Evolutionary conservation across 53 echinoderm and acorn worm genomes (phyloP).

Genomic region (Stichopus horrens): DNA sequence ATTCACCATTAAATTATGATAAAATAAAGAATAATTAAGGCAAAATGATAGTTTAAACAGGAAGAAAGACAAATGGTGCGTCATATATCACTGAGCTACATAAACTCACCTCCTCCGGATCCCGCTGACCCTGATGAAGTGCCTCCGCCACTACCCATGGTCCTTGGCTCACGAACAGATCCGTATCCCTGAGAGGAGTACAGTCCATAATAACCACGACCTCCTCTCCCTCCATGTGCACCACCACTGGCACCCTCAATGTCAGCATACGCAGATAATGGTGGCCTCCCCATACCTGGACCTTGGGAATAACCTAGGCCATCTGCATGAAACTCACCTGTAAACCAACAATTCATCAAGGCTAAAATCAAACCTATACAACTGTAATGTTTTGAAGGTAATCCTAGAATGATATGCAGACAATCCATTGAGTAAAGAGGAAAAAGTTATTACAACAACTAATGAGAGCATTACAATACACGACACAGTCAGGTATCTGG

Average conservation of each 20-base stretch:
- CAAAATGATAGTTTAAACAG: too few relatives aligned
- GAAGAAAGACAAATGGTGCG: too few relatives aligned
- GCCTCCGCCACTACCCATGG: conserved; percentile 89
- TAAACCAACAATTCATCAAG: not conserved
- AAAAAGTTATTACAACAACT: too few relatives aligned
- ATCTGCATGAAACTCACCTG: conserved; percentile 77
- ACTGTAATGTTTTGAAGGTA: not conserved
- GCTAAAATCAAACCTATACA: not conserved
- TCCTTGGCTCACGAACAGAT: conserved; percentile 58
- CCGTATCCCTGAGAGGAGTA: conserved; percentile 78
- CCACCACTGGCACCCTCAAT: conserved; percentile 68
- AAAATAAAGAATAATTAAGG: too few relatives aligned
- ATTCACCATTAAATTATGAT: too few relatives aligned
- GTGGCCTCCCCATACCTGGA: conserved; percentile 53
- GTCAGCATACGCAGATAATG: conserved; percentile 31
- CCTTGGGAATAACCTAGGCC: conserved; percentile 58
- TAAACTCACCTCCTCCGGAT: conserved; percentile 47
- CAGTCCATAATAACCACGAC: conserved; percentile 63
- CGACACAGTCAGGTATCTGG: too few relatives aligned
- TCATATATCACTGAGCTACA: too few relatives aligned
- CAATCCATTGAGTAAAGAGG: too few relatives aligned
- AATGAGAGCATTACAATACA: too few relatives aligned
- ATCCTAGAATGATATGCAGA: too few relatives aligned
- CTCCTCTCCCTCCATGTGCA: conserved; percentile 85
- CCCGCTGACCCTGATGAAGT: conserved; percentile 11